Evolutionary conservation across 2,113 vertebrate species (phyloP), one percentile per base, ranked within the genome.

Genomic region (Nerophis lumbriciformis): DNA sequence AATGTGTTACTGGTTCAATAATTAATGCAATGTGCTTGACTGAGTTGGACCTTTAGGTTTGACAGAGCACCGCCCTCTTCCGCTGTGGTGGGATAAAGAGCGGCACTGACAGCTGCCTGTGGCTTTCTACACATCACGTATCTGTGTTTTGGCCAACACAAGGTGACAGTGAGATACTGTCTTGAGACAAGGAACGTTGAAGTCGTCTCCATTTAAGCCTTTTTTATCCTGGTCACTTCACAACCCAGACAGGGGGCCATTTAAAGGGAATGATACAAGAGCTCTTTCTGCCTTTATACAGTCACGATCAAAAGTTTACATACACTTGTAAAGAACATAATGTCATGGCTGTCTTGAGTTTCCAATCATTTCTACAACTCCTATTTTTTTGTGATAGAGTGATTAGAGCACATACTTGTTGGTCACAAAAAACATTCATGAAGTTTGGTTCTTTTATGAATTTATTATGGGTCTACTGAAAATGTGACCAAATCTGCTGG

Each of bases 21-120:
- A 89, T 88, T 86, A 69, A 90, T 89, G 77, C 77, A 82, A 85
- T 77, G 55, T 75, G 69, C 48, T 77, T 73, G 60, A 67, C 72
- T 73, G 70, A 75, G 65, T 66, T 58, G 68, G 74, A 78, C 71
- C 81, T 77, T 85, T 61, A 77, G 58, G 61, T 82, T 74, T 65
- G 56, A 75, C 76, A 76, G 61, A 68, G 47, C 53, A 59, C 35
- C 59, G n/a, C 48, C 44, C 19, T 39, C 55, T 51, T 51, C 55
- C 54, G 59, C 47, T 56, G 61, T 56, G 55, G 59, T 52, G 65
- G 65, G 58, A 80, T 65, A 68, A 72, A 86, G 71, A 85, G 63
- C 61, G 61, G 59, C 70, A 39, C 61, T 77, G 83, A 86, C 84
- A 84, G 83, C 65, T 82, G 76, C 72, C 28, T 11, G 71, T 70